Conservation (phyloP, 2,888 invertebrate genomes). For the Ophion ellenae region DNA sequence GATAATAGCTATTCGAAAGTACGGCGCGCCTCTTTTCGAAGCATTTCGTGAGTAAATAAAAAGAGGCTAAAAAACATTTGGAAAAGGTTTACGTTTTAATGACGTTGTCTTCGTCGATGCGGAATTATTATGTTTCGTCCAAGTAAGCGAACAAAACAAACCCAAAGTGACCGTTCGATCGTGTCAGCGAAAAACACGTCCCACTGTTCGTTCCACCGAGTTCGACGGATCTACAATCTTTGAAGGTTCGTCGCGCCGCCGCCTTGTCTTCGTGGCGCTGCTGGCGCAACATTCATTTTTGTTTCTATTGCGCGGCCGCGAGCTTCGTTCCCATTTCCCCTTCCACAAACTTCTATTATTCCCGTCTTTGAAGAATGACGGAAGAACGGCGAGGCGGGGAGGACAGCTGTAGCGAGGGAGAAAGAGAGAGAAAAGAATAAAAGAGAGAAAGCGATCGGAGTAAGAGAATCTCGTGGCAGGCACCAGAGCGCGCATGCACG, state of each 20-base stretch:
- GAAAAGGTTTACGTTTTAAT: not conserved
- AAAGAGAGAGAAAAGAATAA: slow-evolving; percentile 21
- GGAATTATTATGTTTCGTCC: not conserved
- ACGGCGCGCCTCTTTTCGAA: not conserved
- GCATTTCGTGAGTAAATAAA: not conserved
- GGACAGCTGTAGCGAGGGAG: not conserved
- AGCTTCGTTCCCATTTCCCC: slow-evolving; percentile 29
- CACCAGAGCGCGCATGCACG: slow-evolving; percentile 46
- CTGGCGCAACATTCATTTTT: not conserved
- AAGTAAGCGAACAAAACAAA: not conserved
- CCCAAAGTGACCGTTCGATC: too few relatives aligned
- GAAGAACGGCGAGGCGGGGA: not conserved
- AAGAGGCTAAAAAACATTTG: not conserved
- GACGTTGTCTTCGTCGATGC: not conserved
- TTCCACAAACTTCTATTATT: slow-evolving; percentile 6
- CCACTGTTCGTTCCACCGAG: not conserved
- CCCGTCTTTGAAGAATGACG: not conserved
- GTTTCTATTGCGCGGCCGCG: not conserved
- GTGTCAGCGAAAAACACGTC: not conserved
- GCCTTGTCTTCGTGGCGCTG: not conserved
- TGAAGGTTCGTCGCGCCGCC: not conserved
- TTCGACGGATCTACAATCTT: not conserved
- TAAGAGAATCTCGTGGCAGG: slow-evolving; percentile 46
- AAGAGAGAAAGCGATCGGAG: slow-evolving; percentile 23
- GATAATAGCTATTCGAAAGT: too few relatives aligned